phyloP scores from a whole-genome alignment of 2,113 vertebrate species.

The Piliocolobus tephrosceles region DNA sequence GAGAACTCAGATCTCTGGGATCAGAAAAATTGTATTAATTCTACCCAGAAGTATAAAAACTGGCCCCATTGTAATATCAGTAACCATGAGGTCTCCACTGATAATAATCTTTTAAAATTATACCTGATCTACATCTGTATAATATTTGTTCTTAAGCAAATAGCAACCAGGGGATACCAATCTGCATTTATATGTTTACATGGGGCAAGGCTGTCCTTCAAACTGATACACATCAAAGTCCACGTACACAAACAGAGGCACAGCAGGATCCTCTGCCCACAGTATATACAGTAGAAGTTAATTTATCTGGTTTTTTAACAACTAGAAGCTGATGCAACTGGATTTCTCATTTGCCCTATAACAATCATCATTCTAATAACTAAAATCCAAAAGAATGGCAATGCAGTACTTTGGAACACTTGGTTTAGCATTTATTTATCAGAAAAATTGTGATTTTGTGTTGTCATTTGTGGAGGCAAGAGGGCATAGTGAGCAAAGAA shows the following conservation, averaged over 20 bases:
- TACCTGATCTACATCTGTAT: background rate
- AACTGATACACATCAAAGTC: background rate
- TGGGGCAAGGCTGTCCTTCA: background rate
- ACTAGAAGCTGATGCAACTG: background rate
- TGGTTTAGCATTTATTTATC: slow-evolving; percentile 21
- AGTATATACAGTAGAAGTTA: background rate
- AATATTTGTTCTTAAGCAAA: background rate
- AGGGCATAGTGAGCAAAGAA: background rate
- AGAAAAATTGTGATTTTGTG: background rate
- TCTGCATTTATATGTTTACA: background rate
- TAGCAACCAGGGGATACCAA: background rate
- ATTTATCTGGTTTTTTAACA: background rate
- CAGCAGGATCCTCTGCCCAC: background rate
- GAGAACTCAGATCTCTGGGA: background rate
- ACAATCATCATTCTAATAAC: background rate
- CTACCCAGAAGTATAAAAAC: background rate
- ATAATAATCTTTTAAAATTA: background rate
- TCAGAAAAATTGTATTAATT: background rate
- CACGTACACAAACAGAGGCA: background rate
- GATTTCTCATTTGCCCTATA: background rate
- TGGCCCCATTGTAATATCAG: background rate
- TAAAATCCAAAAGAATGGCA: slow-evolving; percentile 7
- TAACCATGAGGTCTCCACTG: background rate
- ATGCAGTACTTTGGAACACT: background rate
- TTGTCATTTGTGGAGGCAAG: background rate